phyloP scores from a whole-genome alignment of 2,797 vertebrate species.

The Netta rufina region DNA sequence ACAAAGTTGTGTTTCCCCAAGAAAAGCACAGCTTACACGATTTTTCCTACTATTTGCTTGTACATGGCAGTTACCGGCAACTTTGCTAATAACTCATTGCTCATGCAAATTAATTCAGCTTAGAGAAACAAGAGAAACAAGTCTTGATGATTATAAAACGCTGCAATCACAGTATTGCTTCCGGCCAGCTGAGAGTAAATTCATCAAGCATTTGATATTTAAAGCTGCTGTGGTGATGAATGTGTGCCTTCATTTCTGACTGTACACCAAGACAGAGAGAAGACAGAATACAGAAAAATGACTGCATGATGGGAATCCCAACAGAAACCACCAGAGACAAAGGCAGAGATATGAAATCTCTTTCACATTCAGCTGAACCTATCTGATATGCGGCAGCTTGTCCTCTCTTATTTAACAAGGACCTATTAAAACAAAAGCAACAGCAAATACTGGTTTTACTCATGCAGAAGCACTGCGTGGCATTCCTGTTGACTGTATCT shows the following conservation, averaged over 20 bases:
- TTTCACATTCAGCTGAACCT: background rate
- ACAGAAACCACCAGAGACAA: constrained; percentile 10
- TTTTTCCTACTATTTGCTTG: background rate
- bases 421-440: background rate
- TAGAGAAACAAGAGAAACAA: constrained; percentile 69
- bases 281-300: constrained; percentile 17
- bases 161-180: constrained; percentile 72
- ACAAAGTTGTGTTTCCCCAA: background rate
- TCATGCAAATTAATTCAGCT: constrained; percentile 73
- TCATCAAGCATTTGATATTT: constrained; percentile 70
- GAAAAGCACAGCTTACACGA: background rate
- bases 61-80: constrained; percentile 1
- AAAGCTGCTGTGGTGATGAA: constrained; percentile 63
- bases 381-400: background rate
- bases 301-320: constrained; percentile 53
- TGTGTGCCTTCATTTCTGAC: constrained; percentile 52
- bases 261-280: constrained; percentile 33
- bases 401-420: background rate
- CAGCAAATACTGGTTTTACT: background rate
- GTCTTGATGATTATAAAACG: constrained; percentile 71
- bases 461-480: background rate
- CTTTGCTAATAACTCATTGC: constrained; percentile 53
- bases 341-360: background rate
- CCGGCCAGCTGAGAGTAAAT: constrained; percentile 71
- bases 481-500: background rate